A percentile compares a stretch with the other conserved stretches of the same genome.
Evolutionary conservation across 2,888 invertebrate genomes (phyloP).

Genomic region (Oxystoma pomonae): DNA sequence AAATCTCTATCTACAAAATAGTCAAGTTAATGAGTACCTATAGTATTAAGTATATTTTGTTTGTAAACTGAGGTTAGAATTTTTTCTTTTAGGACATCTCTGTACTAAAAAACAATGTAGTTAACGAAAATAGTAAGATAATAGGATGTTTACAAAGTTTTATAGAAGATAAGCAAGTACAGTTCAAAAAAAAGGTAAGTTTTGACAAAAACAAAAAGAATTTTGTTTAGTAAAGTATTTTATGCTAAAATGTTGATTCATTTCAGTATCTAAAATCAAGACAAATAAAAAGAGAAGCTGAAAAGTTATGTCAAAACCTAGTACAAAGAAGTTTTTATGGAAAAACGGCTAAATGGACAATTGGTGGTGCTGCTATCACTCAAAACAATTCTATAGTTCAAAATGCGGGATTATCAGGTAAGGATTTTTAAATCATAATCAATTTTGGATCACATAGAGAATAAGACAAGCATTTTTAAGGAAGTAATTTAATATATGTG

Average conservation of each 20-base stretch:
- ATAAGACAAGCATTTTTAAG: too few species aligned
- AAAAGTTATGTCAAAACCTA: constrained; percentile 25
- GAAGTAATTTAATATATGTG: too few species aligned
- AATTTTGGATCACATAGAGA: too few species aligned
- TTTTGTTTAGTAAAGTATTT: neutral
- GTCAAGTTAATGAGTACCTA: too few species aligned
- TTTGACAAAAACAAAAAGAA: neutral
- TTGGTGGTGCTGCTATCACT: constrained; percentile 6
- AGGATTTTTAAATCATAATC: too few species aligned
- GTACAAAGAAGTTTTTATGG: constrained; percentile 15
- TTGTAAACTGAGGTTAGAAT: too few species aligned
- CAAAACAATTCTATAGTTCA: neutral
- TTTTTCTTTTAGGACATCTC: constrained; percentile 17
- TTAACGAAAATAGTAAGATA: constrained; percentile 11
- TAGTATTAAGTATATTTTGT: too few species aligned
- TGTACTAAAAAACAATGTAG: constrained; percentile 8
- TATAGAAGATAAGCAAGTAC: constrained; percentile 18
- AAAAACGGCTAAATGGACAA: constrained; percentile 5
- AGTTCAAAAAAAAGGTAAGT: constrained; percentile 17
- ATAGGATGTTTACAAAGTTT: constrained; percentile 13
- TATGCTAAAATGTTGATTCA: neutral
- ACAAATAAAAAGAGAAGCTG: constrained; percentile 24
- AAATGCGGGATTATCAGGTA: neutral
- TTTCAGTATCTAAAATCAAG: constrained; percentile 20
- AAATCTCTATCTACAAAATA: too few species aligned